Percentiles rank a stretch among this genome's conserved stretches.
phyloP scores from a whole-genome alignment of 2,888 invertebrate genomes.

The Erpobdella octoculata region DNA sequence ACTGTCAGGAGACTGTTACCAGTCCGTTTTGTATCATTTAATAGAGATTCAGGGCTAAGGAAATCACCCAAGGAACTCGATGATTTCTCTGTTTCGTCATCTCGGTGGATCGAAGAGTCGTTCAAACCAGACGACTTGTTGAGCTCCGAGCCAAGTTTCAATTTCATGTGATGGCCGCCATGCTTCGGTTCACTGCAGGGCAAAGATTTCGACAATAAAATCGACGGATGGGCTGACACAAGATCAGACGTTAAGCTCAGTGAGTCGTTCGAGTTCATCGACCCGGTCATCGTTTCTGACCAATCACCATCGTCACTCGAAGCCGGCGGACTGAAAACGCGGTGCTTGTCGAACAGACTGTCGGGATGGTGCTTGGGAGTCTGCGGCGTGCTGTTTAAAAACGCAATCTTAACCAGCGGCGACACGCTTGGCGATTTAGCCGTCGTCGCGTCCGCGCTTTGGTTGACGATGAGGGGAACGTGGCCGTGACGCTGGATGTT shows the following conservation, averaged over 20 bases:
- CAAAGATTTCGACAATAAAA: neutral
- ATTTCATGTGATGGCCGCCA: neutral
- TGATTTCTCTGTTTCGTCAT: neutral
- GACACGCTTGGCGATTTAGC: neutral
- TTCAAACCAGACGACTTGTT: neutral
- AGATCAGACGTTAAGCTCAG: neutral
- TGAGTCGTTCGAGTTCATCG: neutral
- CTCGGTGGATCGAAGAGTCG: neutral
- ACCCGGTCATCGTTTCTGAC: neutral
- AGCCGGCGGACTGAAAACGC: neutral
- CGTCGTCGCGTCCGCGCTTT: too few relatives aligned
- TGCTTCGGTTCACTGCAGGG: neutral
- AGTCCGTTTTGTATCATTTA: neutral
- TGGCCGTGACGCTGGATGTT: neutral
- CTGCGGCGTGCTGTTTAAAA: neutral
- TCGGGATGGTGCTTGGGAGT: neutral
- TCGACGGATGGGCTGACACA: neutral
- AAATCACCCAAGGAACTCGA: neutral
- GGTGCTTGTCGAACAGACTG: constrained; percentile 2
- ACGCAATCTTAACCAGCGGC: constrained; percentile 2
- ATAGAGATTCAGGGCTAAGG: neutral
- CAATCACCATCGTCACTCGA: neutral
- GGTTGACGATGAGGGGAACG: neutral
- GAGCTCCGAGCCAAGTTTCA: neutral
- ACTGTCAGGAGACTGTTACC: neutral